Base-by-base conservation (phyloP, 2,113 vertebrate genomes). In the Dipodomys merriami region DNA sequence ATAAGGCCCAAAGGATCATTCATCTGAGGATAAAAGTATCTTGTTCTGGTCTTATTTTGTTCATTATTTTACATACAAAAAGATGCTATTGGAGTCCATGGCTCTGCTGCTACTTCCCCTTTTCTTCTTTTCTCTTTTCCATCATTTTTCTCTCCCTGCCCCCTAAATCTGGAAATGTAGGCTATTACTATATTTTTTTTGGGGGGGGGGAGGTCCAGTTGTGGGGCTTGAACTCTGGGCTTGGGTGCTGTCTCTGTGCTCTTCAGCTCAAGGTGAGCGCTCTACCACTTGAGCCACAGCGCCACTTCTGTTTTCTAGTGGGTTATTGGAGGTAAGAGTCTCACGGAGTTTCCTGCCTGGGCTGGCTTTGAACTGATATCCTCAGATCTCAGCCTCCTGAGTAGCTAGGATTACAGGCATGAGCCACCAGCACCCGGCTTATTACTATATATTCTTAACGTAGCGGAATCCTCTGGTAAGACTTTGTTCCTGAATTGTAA, bases 401-500 rank as follows among this genome's bases (percentile, higher is more conserved):
- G 39, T 39, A 39, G 39, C 39, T 39, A 39, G 39, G 39, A 39
- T 39, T 39, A 39, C 39, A 39, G 39, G 6, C 39, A 39, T 39
- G 39, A 39, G 39, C 39, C 39, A 39, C 39, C 39, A 39, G 39
- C 39, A 5, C 39, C 39, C 6, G 39, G 39, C 39, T 39, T 6
- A 6, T 77, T 30, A 71, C 72, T 88, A 2, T 46, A 8, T 68
- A 53, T 60, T 91, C 35, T 72, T 82, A 71, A 71, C 77, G 35
- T 67, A 44, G 16, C 46, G 79, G 69, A 44, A 57, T 25, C 16
- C 74, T 92, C 84, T 44, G 27, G 53, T 44, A 16, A 6, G 29
- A 76, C 83, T 95, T 78, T 64, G 44, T 72, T 94, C 84, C 72
- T 76, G 39, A 86, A 18, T 74, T 72, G 2, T 78, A 80, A 83